Evolutionary conservation across 1,140 invertebrate species (phyloP).

Genomic region (Drosophila subpulchrella): DNA sequence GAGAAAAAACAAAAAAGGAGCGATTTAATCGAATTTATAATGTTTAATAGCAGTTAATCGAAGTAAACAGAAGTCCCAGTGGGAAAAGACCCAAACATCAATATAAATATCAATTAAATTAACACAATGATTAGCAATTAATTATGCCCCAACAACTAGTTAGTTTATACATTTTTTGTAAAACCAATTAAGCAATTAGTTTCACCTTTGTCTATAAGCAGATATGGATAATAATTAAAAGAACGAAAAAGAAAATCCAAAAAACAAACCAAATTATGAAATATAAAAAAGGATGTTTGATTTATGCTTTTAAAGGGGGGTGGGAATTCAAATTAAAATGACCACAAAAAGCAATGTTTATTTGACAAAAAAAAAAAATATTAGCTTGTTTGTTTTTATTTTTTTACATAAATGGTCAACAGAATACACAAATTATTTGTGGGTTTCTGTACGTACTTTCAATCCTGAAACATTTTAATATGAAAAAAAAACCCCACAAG

Average conservation of each 20-base stretch:
- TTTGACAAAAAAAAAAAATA: no score
- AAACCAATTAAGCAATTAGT: slow-evolving; percentile 75
- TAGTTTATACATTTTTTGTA: slow-evolving; percentile 81
- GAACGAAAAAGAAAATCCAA: slow-evolving; percentile 9
- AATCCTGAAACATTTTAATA: no score
- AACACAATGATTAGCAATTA: slow-evolving; percentile 68
- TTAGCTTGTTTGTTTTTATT: neutral
- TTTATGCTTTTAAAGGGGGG: neutral
- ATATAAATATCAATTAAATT: slow-evolving; percentile 80
- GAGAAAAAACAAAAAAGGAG: slow-evolving; percentile 39
- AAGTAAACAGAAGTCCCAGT: slow-evolving; percentile 22
- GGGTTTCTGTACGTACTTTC: no score
- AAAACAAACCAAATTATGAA: slow-evolving; percentile 65
- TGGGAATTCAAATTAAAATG: no score
- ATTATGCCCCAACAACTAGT: slow-evolving; percentile 63
- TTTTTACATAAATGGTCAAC: no score
- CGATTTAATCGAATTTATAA: slow-evolving; percentile 84
- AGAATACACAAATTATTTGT: no score
- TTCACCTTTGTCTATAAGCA: slow-evolving; percentile 72
- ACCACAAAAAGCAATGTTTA: no score
- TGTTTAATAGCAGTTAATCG: slow-evolving; percentile 79
- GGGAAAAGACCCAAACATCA: slow-evolving; percentile 28
- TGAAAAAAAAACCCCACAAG: no score
- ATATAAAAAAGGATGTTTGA: slow-evolving; percentile 51
- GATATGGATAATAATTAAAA: slow-evolving; percentile 76